Evolutionary conservation across 1,140 invertebrate species (phyloP), one percentile per base, ranked within the genome.

Genomic region (Drosophila tristis): DNA sequence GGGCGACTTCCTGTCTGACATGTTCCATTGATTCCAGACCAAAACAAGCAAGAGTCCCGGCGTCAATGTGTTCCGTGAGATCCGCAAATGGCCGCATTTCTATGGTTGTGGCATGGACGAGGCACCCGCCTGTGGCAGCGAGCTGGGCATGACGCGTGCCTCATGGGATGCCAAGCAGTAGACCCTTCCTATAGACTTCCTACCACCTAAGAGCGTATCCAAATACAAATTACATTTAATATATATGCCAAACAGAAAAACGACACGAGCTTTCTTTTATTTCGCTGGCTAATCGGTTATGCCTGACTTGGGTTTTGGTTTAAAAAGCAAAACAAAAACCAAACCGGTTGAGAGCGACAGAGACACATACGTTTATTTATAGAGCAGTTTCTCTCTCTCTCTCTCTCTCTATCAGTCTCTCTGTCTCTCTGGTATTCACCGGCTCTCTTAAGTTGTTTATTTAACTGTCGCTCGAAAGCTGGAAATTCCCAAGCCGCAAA

Each of bases 41-140:
- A 84, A 74, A 29, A 43, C 42, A 4, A 93, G 93, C 1, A 60
- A 60, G 5, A 95, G 94, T 89, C 94, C 94, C 26, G 94, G 94
- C 11, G 65, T 80, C 25, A 81, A 92, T 74, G 90, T 95, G 2
- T 94, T 91, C 59, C 82, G 75, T 4, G 91, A 93, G 76, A 86
- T 93, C 15, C 90, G 89, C 63, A 90, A 90, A 3, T 93, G 92
- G 93, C 74, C 72, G 11, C 90, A 91, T 44, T 91, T 91, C 44
- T 79, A 90, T 68, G 63, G 58, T 45, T 91, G 90, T 56, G 62
- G 67, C 26, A 71, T 70, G 58, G 54, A 74, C 4, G 53, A 49
- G 2, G 57, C 70, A 11, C 70, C 64, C 25, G 68, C 59, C 1
- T 91, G 90, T 51, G 90, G 90, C 64, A 68, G 48, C 25, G 90